phyloP scores from a whole-genome alignment of 1,140 invertebrate species.

The Drosophila gunungcola region DNA sequence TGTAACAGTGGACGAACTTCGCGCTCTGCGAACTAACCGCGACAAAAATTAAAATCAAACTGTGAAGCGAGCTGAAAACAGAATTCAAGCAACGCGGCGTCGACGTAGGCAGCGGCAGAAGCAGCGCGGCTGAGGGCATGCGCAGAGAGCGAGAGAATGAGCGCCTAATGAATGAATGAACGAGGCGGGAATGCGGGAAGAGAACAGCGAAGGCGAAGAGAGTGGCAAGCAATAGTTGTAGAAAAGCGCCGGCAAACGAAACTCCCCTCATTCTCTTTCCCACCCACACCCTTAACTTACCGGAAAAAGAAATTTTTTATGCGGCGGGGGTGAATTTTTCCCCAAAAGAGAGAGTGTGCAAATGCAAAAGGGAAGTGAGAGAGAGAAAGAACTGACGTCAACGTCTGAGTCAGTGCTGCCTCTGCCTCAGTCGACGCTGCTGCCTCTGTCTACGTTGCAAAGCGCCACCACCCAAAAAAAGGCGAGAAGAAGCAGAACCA shows the following conservation, averaged over 20 bases:
- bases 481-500: constrained; percentile 36
- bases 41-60: constrained; percentile 79
- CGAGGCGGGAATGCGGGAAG: constrained; percentile 46
- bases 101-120: constrained; percentile 28
- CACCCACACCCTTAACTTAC: constrained; percentile 39
- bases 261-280: constrained; percentile 29
- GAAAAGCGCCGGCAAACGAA: constrained; percentile 69
- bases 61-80: constrained; percentile 57
- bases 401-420: constrained; percentile 63
- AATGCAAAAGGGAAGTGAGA: constrained; percentile 16
- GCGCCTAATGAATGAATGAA: constrained; percentile 62
- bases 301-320: constrained; percentile 54
- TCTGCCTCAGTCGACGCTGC: constrained; percentile 17
- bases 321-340: constrained; percentile 66
- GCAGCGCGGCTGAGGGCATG: constrained; percentile 35
- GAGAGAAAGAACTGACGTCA: constrained; percentile 47
- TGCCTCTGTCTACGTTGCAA: constrained; percentile 27
- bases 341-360: constrained; percentile 31
- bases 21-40: constrained; percentile 61
- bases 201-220: constrained; percentile 16
- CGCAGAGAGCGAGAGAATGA: constrained; percentile 32
- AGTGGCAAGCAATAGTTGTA: constrained; percentile 53
- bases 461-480: constrained; percentile 73
- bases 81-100: constrained; percentile 56
- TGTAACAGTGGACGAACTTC: constrained; percentile 36